Percentiles rank a stretch among this genome's conserved stretches.
phyloP scores from a whole-genome alignment of 2,113 vertebrate species.

The Nothoprocta perdicaria region DNA sequence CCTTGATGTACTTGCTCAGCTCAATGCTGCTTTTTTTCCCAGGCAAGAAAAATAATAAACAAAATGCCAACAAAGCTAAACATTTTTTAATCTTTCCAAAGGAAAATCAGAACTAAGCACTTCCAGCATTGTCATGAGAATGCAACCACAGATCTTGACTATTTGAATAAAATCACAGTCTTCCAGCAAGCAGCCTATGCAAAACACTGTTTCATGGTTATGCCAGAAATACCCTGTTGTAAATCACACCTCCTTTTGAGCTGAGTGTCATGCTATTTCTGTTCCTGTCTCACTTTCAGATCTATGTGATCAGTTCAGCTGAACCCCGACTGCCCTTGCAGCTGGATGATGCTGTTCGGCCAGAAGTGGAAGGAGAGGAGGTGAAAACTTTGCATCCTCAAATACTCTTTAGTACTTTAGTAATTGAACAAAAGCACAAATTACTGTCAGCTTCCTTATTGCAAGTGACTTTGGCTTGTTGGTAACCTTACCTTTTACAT shows the following conservation, averaged over 20 bases:
- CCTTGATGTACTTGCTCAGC: background rate
- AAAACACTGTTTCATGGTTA: slow-evolving; percentile 63
- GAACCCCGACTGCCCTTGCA: slow-evolving; percentile 93
- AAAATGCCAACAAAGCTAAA: no score
- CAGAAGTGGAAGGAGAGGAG: slow-evolving; percentile 95
- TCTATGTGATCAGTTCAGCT: slow-evolving; percentile 95
- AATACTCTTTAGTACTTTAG: background rate
- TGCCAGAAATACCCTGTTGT: slow-evolving; percentile 54
- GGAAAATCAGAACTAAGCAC: background rate
- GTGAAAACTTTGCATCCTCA: slow-evolving; percentile 76
- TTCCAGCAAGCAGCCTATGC: slow-evolving; percentile 43
- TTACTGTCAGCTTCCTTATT: background rate
- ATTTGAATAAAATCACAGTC: slow-evolving; percentile 33
- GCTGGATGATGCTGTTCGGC: slow-evolving; percentile 93
- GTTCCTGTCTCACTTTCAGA: slow-evolving; percentile 80
- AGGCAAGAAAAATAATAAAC: background rate
- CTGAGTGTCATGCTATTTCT: slow-evolving; percentile 61
- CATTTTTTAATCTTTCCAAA: slow-evolving; percentile 8
- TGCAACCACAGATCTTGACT: background rate
- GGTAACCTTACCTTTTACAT: slow-evolving; percentile 7
- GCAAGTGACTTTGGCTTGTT: background rate
- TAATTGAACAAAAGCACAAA: background rate
- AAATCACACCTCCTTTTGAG: slow-evolving; percentile 42
- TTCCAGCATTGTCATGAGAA: slow-evolving; percentile 14
- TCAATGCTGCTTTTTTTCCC: background rate